Conservation (phyloP, 2,888 invertebrate species). For the Emmelina monodactyla region DNA sequence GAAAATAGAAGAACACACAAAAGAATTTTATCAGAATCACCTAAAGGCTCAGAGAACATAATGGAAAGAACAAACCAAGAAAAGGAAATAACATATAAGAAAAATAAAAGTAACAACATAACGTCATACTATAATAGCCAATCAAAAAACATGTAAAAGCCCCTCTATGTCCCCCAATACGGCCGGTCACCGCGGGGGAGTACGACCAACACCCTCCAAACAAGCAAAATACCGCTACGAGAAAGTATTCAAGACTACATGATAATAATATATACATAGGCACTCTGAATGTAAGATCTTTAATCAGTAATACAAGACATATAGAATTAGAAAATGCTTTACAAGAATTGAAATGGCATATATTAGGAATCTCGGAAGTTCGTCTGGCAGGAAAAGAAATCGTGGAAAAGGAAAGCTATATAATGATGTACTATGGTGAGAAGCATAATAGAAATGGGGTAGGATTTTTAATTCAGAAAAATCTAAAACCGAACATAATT, state of each 20-base stretch:
- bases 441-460: conserved; percentile 6
- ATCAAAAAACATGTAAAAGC: too few species aligned
- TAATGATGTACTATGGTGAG: conserved; percentile 6
- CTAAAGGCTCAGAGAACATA: not conserved
- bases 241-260: not conserved
- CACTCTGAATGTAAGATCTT: conserved; percentile 1
- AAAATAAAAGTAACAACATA: not conserved
- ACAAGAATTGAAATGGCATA: conserved; percentile 2
- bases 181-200: conserved; percentile 1
- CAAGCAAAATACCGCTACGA: not conserved
- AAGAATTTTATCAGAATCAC: not conserved
- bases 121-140: not conserved
- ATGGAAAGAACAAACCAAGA: not conserved
- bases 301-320: not conserved
- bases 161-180: not conserved
- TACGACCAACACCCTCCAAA: not conserved
- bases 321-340: not conserved
- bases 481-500: conserved; percentile 9
- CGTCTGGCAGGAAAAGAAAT: conserved; percentile 3
- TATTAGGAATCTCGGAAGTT: conserved; percentile 7
- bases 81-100: not conserved
- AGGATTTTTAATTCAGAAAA: conserved; percentile 10
- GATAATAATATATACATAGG: not conserved
- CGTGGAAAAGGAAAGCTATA: conserved; percentile 1
- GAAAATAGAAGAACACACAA: not conserved